These are phyloP conservation scores for Trinectes maculatus DNA, from an alignment of 2,113 vertebrate species.

Conservation along the genomic window DNA sequence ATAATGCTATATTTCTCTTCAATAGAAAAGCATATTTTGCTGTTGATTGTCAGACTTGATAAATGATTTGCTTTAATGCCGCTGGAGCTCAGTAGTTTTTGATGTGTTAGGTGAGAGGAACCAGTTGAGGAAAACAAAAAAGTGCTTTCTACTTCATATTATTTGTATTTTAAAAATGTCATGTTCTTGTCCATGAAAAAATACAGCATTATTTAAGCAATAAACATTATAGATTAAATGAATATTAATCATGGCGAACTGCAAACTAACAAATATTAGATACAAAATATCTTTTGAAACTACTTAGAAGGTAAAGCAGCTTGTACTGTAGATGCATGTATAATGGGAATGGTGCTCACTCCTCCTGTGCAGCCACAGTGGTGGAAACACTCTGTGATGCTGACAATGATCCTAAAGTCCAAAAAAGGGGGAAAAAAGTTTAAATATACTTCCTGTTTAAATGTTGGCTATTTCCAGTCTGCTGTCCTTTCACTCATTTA, in stretches of 20 bases:
- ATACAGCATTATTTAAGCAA: conserved; percentile 54
- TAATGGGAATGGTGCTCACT: neutral
- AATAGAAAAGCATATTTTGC: conserved; percentile 16
- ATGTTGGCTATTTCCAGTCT: conserved; percentile 13
- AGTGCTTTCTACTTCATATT: conserved; percentile 8
- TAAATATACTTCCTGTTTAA: conserved; percentile 16
- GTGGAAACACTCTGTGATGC: neutral
- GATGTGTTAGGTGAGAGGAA: conserved; percentile 1
- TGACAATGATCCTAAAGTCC: neutral
- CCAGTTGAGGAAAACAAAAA: no score
- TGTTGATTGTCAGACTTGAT: no score
- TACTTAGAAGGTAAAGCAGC: neutral
- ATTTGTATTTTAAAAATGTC: conserved; percentile 14
- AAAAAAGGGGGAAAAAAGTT: neutral
- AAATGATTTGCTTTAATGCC: conserved; percentile 26
- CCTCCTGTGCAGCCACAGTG: neutral
- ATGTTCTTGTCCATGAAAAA: conserved; percentile 15
- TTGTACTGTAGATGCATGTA: conserved; percentile 27
- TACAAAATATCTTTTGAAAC: conserved; percentile 13
- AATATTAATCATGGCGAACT: conserved; percentile 15
- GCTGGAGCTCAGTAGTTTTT: conserved; percentile 26
- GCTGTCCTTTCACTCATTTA: conserved; percentile 13
- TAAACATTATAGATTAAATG: conserved; percentile 41
- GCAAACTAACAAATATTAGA: conserved; percentile 6
- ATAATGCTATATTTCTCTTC: conserved; percentile 14